Evolutionary conservation across 1,140 invertebrate species (phyloP).

Genomic region (Eueides isabella): DNA sequence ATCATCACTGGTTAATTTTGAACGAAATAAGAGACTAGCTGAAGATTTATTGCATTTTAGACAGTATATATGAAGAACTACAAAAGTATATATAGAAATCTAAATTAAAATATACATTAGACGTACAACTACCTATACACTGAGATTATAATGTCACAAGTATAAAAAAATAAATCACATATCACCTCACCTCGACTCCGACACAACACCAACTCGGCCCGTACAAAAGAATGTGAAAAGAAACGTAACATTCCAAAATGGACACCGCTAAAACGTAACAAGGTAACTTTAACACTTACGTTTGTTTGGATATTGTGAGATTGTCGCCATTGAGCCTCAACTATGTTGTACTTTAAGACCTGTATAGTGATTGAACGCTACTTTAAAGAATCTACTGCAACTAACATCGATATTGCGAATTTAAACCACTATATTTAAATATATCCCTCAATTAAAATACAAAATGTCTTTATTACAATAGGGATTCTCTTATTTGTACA

Average conservation of each 20-base stretch:
- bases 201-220: constrained; percentile 48
- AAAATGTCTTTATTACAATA: constrained; percentile 17
- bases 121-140: constrained; percentile 64
- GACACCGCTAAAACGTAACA: constrained; percentile 65
- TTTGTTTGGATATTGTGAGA: constrained; percentile 25
- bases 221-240: constrained; percentile 23
- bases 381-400: constrained; percentile 55
- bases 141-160: constrained; percentile 66
- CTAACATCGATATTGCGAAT: constrained; percentile 62
- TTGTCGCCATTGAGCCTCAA: constrained; percentile 68
- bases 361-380: constrained; percentile 63
- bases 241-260: constrained; percentile 50
- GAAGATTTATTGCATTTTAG: constrained; percentile 65
- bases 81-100: constrained; percentile 31
- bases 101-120: constrained; percentile 56
- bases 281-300: constrained; percentile 68
- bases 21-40: constrained; percentile 70
- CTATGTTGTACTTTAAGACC: constrained; percentile 73
- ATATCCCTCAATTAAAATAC: constrained; percentile 6
- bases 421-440: constrained; percentile 37
- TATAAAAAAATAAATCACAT: constrained; percentile 77
- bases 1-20: constrained; percentile 64
- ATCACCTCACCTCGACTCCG: constrained; percentile 46
- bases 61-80: constrained; percentile 34
- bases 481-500: not conserved